Percentiles rank a stretch among this genome's conserved stretches.
These are phyloP conservation scores for Apodemus sylvaticus DNA, from an alignment of 2,113 vertebrate genomes.

Conservation along the genomic window DNA sequence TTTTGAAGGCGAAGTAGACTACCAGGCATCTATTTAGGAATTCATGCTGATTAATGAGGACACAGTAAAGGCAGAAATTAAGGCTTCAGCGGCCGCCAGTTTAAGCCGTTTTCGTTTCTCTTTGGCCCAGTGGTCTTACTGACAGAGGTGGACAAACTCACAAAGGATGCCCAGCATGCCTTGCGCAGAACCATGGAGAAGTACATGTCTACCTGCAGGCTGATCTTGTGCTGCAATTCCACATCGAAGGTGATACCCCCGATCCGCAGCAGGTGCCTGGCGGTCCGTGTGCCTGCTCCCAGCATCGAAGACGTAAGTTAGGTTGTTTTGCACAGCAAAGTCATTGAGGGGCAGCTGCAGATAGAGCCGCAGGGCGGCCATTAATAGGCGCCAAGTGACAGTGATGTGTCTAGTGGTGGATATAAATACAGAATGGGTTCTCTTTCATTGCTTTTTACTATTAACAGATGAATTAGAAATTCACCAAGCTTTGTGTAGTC, in stretches of 20 bases:
- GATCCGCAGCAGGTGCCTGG: conserved; percentile 95
- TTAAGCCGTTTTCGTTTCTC: conserved; percentile 51
- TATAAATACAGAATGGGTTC: not conserved
- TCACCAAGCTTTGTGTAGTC: not conserved
- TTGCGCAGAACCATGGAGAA: conserved; percentile 99
- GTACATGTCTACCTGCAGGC: conserved; percentile 96
- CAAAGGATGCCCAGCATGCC: conserved; percentile 97
- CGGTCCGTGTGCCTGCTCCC: conserved; percentile 94
- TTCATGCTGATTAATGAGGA: conserved; percentile 10
- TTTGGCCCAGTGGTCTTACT: conserved; percentile 92
- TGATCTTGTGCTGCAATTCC: conserved; percentile 96
- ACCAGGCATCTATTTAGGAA: not conserved
- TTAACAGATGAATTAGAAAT: not conserved
- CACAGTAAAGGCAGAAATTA: not conserved
- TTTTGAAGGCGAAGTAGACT: not conserved
- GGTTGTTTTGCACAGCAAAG: not conserved
- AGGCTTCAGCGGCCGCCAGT: not conserved
- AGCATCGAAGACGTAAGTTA: conserved; percentile 92
- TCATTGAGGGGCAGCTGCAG: not conserved
- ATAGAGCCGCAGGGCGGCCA: not conserved
- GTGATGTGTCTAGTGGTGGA: not conserved
- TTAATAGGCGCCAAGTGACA: not conserved
- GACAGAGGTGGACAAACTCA: conserved; percentile 97
- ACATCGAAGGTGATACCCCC: conserved; percentile 98
- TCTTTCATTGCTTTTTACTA: not conserved